A percentile compares a stretch with the other conserved stretches of the same genome.
Conservation (phyloP, 23 tunicate species). For the Ascidia mentula region DNA sequence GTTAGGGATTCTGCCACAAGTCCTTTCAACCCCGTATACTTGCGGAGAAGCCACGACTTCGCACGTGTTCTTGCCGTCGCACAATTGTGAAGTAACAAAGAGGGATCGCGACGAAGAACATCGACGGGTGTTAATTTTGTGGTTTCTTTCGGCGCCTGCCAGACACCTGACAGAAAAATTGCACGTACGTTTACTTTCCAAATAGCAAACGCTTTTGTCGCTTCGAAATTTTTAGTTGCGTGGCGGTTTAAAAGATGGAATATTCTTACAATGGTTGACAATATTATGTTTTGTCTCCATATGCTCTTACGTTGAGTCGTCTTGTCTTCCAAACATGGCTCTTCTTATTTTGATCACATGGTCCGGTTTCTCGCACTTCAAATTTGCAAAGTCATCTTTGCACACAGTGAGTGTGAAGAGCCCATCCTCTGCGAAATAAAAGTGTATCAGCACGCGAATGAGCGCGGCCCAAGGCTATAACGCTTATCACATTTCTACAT, state of each 20-base stretch:
- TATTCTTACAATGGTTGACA: no score
- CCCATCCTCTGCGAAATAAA: neutral
- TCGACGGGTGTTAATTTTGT: neutral
- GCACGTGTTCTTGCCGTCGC: slow-evolving; percentile 46
- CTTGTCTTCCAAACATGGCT: slow-evolving; percentile 41
- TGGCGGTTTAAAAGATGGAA: no score
- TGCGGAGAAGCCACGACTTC: slow-evolving; percentile 20
- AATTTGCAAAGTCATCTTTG: neutral
- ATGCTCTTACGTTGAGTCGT: slow-evolving; percentile 28
- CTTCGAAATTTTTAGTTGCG: no score
- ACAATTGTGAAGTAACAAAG: slow-evolving; percentile 32
- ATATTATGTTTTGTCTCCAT: no score
- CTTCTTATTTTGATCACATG: slow-evolving; percentile 24
- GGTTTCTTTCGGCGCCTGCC: neutral
- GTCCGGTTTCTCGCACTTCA: slow-evolving; percentile 17
- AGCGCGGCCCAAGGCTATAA: neutral
- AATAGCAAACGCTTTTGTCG: neutral
- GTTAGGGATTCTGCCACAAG: slow-evolving; percentile 8
- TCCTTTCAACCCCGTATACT: neutral
- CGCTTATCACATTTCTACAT: neutral
- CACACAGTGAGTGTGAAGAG: neutral
- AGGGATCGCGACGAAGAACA: slow-evolving; percentile 14
- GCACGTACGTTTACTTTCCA: neutral
- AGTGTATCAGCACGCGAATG: neutral
- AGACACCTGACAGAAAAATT: neutral